Evolutionary conservation across 2,113 vertebrate species (phyloP), one percentile per base, ranked within the genome.

Genomic region (Chaenogobius annularis): DNA sequence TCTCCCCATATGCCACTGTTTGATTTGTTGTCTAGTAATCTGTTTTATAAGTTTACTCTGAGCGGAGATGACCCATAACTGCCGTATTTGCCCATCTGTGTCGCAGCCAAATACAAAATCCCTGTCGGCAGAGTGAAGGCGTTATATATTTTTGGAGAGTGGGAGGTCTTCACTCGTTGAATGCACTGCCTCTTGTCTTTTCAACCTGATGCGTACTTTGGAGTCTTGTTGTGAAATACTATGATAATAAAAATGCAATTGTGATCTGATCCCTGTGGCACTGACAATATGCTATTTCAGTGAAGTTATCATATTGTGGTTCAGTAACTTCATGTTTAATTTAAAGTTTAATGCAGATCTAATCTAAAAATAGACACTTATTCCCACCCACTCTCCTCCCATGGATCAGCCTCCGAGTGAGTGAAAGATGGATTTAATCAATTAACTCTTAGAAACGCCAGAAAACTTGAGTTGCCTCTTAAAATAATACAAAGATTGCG

Each of bases 1-100:
- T 79, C 43, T 63, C 69, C 71, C 26, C 55, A 72, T 74, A 80
- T 65, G 69, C 47, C 67, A 71, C 31, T 11, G 52, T 80, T 79
- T 77, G 78, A 84, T 82, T 77, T 73, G 54, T 74, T 13, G 59
- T 68, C 64, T 31, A 75, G 43, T 83, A 73, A 68, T 87, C 70
- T 70, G 63, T 77, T 81, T 78, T 69, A 71, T 83, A 74, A 64
- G 58, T 75, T 69, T 20, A 78, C 40, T 74, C 44, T 62, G 52
- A 75, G 61, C 58, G 47, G n/a, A 77, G 68, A 82, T 78, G 74
- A 72, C 72, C 71, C 56, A 37, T 56, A 75, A 56, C 54, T 62
- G 14, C 46, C 50, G 52, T 63, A 79, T 79, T 72, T 79, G n/a
- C 46, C 40, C 15, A 0, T 62, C 68, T 82, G 54, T 67, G 40